Evolutionary conservation across 2,888 invertebrate genomes (phyloP).

Genomic region (Tenodera sinensis): DNA sequence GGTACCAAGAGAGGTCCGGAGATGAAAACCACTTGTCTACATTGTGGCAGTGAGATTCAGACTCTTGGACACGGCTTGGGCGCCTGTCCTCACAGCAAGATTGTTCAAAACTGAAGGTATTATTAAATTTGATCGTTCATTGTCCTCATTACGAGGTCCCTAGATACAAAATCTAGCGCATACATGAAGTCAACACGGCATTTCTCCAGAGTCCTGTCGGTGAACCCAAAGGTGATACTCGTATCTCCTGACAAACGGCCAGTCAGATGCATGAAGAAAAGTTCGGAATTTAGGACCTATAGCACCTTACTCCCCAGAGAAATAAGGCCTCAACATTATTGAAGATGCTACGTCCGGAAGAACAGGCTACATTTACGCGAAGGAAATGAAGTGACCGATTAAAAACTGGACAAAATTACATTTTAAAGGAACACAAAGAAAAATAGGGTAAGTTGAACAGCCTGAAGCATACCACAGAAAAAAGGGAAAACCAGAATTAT

Average conservation of each 20-base stretch:
- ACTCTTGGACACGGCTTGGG: background rate
- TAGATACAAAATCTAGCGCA: too few species aligned
- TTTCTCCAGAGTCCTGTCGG: background rate
- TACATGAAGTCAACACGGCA: background rate
- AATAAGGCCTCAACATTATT: background rate
- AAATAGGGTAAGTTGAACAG: too few species aligned
- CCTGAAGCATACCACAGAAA: too few species aligned
- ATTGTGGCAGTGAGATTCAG: background rate
- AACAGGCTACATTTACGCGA: too few species aligned
- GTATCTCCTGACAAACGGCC: too few species aligned
- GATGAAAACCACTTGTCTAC: background rate
- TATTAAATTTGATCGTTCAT: background rate
- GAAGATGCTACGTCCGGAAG: too few species aligned
- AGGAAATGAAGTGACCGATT: too few species aligned
- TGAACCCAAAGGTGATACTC: background rate
- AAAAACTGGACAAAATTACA: too few species aligned
- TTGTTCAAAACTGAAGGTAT: background rate
- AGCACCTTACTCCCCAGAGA: background rate
- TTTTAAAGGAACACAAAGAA: too few species aligned
- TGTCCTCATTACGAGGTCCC: background rate
- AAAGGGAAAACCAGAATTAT: too few species aligned
- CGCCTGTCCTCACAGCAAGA: background rate
- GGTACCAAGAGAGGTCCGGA: background rate
- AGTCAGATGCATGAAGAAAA: background rate
- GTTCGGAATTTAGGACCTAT: background rate